phyloP scores from a whole-genome alignment of 2,888 invertebrate species.

The Clunio marinus region DNA sequence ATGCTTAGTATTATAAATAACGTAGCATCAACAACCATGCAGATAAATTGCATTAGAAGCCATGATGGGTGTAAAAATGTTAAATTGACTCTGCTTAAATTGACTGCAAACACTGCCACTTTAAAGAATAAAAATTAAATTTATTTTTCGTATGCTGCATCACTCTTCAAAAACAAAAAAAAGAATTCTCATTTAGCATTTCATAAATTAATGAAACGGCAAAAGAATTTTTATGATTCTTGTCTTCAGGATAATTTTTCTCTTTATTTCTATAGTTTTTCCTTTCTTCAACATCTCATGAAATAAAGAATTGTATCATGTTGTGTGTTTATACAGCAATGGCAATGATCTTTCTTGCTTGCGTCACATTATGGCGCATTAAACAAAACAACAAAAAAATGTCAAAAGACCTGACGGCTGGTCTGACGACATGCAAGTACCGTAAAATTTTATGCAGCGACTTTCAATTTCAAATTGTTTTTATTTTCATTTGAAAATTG shows the following conservation, averaged over 20 bases:
- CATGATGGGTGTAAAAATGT: slow-evolving; percentile 15
- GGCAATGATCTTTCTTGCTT: slow-evolving; percentile 21
- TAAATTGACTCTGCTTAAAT: slow-evolving; percentile 9
- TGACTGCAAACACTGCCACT: neutral
- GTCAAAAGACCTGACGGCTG: neutral
- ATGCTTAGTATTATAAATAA: neutral
- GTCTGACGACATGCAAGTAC: neutral
- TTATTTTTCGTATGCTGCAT: too few species aligned
- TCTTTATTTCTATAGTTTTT: neutral
- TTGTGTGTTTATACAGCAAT: neutral
- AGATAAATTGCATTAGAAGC: neutral
- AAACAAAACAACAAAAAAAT: neutral
- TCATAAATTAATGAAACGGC: neutral
- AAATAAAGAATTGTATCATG: neutral
- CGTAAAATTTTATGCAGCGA: slow-evolving; percentile 17
- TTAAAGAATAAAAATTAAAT: too few species aligned
- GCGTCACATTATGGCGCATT: neutral
- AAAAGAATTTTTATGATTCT: neutral
- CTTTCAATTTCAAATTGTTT: neutral
- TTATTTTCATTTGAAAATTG: neutral
- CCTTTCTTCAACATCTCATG: neutral
- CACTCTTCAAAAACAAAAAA: neutral
- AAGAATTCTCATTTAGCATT: neutral
- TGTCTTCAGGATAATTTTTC: too few species aligned
- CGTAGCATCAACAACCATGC: slow-evolving; percentile 1